phyloP scores from a whole-genome alignment of 2,888 invertebrate species.

The Penaeus monodon region DNA sequence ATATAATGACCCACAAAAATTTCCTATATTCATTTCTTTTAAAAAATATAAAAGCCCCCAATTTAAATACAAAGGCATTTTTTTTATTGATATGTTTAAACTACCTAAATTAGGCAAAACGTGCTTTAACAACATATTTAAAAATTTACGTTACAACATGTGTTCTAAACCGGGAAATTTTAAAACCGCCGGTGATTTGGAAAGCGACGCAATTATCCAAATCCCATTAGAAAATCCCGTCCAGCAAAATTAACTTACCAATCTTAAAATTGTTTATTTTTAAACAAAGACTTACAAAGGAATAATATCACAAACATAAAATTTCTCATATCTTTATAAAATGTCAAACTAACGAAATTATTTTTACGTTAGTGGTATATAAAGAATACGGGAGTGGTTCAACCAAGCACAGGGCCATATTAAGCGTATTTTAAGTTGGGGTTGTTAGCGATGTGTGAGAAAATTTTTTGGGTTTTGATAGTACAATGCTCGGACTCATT shows the following conservation, averaged over 20 bases:
- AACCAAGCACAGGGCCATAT: constrained; percentile 87
- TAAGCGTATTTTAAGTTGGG: constrained; percentile 81
- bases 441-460: constrained; percentile 79
- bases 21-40: not conserved
- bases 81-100: no score
- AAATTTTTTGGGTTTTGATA: constrained; percentile 77
- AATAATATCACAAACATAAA: not conserved
- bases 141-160: constrained; percentile 76
- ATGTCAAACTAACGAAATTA: constrained; percentile 68
- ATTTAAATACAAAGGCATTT: no score
- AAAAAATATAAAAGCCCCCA: no score
- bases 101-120: no score
- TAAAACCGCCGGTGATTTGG: constrained; percentile 79
- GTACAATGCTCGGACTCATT: constrained; percentile 85
- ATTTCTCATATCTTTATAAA: not conserved
- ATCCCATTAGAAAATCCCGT: constrained; percentile 77
- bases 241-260: constrained; percentile 87
- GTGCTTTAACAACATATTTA: no score
- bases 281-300: no score
- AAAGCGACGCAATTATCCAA: constrained; percentile 75
- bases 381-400: constrained; percentile 76
- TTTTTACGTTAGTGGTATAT: constrained; percentile 75
- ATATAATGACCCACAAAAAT: not conserved
- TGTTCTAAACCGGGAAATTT: constrained; percentile 86
- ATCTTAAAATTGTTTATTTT: constrained; percentile 70